Percentiles rank a stretch among this genome's conserved stretches.
Conservation (phyloP, 2,113 vertebrate genomes). For the Glaucidium brasilianum region DNA sequence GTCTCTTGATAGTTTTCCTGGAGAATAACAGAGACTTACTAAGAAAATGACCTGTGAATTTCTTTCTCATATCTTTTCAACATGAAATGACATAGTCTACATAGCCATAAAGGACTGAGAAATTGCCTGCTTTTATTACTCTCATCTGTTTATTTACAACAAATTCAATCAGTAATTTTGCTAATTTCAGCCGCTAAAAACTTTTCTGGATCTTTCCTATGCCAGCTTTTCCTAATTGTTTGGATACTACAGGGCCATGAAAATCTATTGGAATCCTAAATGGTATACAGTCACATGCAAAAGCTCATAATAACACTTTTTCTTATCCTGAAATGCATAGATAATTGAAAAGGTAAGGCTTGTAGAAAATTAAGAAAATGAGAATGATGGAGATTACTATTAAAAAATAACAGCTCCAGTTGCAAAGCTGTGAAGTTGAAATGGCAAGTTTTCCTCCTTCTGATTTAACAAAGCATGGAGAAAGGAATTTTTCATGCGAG, state of each 20-base stretch:
- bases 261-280: background rate
- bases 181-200: slow-evolving; percentile 45
- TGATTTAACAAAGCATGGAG: background rate
- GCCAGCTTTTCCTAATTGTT: slow-evolving; percentile 15
- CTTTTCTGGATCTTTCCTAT: background rate
- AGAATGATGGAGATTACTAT: background rate
- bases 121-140: background rate
- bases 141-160: slow-evolving; percentile 14
- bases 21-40: background rate
- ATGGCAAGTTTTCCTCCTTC: background rate
- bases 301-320: background rate
- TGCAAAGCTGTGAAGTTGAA: background rate
- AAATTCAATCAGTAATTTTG: background rate
- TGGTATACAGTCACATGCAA: background rate
- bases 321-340: background rate
- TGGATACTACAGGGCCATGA: background rate
- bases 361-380: background rate
- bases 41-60: background rate
- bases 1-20: slow-evolving; percentile 25
- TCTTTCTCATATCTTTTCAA: slow-evolving; percentile 9
- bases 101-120: background rate
- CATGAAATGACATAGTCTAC: background rate
- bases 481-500: background rate
- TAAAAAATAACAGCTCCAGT: background rate
- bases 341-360: background rate